Evolutionary conservation across 2,888 invertebrate species (phyloP), one percentile per base, ranked within the genome.

Genomic region (Ophion ventricosus): DNA sequence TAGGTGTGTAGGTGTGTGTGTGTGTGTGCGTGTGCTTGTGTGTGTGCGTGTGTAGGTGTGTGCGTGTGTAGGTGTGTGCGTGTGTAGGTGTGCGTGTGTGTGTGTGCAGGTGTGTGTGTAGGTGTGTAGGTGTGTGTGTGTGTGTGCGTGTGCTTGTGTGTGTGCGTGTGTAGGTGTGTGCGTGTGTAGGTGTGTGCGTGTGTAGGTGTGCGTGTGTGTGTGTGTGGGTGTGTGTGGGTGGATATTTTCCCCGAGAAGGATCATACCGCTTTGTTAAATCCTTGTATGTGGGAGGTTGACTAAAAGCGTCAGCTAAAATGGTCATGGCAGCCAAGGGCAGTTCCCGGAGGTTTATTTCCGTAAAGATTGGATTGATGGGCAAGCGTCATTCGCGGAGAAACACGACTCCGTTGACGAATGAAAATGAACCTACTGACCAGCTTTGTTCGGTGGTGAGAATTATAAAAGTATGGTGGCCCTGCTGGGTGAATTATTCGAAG

Each of bases 231-330:
- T 43, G 7, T 8, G 11, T 66, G 7, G 20, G 67, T 23, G 49
- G 14, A n/a, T 25, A 54, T 69, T 23, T 14, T 14, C 5, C 8
- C 43, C 26, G 10, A 26, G 8, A 26, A 69, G 29, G 29, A 29
- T n/a, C n/a, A 29, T 5, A n/a, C 26, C 26, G 11, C 29, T n/a
- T 54, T 69, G 26, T 25, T 23, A n/a, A 10, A 26, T 69, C 26
- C 25, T 54, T 69, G 26, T 69, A 23, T 54, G 10, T 23, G 25
- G 26, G 14, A 67, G 26, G 49, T 69, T 54, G 69, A 26, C 54
- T 26, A 0, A 26, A 54, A 69, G 49, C 54, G 69, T 10, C n/a
- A 2, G 54, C n/a, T 54, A 10, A 26, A 69, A 54, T 29, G 17
- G 29, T 29, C 29, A 0, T 5, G 4, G 29, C 29, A 29, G 0